Evolutionary conservation across 2,888 invertebrate species (phyloP).

Genomic region (Drosophila incognita): DNA sequence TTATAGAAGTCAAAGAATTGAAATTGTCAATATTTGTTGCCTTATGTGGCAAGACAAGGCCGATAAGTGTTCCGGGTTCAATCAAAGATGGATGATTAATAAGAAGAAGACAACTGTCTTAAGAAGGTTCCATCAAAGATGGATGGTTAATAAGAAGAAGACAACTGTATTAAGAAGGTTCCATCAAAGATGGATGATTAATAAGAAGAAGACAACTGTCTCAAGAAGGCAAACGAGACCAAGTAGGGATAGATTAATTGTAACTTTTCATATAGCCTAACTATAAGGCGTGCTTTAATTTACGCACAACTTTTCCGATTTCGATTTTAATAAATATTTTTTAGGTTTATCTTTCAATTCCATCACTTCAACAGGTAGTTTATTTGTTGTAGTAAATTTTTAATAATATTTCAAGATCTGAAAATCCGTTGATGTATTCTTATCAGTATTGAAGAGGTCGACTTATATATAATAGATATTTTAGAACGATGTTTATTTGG

Average conservation of each 20-base stretch:
- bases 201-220: background rate
- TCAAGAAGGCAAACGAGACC: no score
- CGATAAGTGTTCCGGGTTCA: background rate
- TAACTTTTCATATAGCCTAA: background rate
- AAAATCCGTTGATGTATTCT: background rate
- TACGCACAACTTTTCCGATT: background rate
- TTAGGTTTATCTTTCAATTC: background rate
- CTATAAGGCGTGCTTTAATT: background rate
- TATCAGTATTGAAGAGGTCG: background rate
- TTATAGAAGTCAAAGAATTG: no score
- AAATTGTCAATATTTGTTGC: background rate
- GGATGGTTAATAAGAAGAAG: no score
- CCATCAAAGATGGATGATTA: background rate
- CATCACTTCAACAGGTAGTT: background rate
- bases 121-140: no score
- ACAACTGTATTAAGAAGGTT: no score
- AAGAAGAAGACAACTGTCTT: background rate
- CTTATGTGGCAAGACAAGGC: rapidly evolving
- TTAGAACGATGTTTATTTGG: rapidly evolving
- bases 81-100: background rate
- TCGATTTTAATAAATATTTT: background rate
- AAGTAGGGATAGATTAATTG: background rate
- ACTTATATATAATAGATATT: background rate
- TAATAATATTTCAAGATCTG: background rate
- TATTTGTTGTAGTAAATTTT: background rate